Conservation (phyloP, 2,113 vertebrate genomes). For the Crocuta crocuta region DNA sequence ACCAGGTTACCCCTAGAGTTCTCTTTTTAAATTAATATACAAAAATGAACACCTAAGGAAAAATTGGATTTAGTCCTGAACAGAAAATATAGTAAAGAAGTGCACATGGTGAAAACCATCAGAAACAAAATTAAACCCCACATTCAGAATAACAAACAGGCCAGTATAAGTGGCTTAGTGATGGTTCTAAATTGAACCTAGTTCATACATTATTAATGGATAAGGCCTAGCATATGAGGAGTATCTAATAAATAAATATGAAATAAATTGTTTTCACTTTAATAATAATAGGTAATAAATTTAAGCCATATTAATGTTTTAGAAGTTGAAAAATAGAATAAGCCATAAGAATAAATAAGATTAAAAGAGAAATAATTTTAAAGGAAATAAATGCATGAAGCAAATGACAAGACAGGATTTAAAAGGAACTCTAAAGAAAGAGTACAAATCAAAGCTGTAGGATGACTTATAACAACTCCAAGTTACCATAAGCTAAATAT, state of each 20-base stretch:
- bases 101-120: background rate
- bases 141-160: background rate
- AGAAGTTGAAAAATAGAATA: constrained; percentile 25
- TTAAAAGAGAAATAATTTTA: background rate
- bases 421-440: background rate
- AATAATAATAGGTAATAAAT: background rate
- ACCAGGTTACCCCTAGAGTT: too few species aligned
- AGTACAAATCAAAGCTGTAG: background rate
- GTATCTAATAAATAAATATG: constrained; percentile 16
- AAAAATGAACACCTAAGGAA: background rate
- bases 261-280: constrained; percentile 47
- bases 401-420: background rate
- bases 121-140: background rate
- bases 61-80: background rate
- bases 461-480: background rate
- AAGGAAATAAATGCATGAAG: constrained; percentile 6
- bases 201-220: constrained; percentile 23
- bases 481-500: constrained; percentile 19
- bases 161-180: background rate
- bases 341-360: background rate
- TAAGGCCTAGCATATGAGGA: background rate
- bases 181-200: background rate
- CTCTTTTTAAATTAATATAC: background rate
- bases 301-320: constrained; percentile 32
- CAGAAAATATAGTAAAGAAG: background rate